phyloP scores from a whole-genome alignment of 2,888 invertebrate species.

The Liopterus haemorrhoidalis region DNA sequence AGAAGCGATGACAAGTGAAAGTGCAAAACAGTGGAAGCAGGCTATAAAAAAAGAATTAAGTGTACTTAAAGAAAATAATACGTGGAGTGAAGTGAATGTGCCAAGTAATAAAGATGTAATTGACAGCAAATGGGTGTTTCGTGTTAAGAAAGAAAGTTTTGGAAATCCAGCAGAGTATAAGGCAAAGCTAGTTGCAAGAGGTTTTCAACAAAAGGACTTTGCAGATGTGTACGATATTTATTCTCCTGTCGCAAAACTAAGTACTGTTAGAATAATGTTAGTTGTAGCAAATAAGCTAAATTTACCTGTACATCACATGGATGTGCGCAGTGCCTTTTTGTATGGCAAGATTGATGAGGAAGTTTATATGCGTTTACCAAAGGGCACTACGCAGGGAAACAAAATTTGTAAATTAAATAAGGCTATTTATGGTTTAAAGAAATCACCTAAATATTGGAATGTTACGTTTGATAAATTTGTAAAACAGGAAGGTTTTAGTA shows the following conservation, averaged over 20 bases:
- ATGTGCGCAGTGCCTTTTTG: constrained; percentile 28
- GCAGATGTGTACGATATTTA: constrained; percentile 22
- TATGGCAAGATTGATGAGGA: constrained; percentile 26
- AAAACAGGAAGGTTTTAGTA: constrained; percentile 15
- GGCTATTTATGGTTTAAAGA: constrained; percentile 26
- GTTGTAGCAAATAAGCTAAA: constrained; percentile 23
- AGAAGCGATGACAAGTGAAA: no score
- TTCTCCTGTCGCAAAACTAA: constrained; percentile 28
- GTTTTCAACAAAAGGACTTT: constrained; percentile 24
- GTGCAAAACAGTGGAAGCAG: no score
- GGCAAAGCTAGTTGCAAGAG: constrained; percentile 27
- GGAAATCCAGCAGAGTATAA: constrained; percentile 14
- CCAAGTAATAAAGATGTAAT: background rate
- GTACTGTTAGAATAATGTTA: constrained; percentile 27
- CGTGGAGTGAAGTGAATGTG: no score
- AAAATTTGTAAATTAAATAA: constrained; percentile 23
- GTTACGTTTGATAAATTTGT: constrained; percentile 24
- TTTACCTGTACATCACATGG: constrained; percentile 24
- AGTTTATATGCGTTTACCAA: constrained; percentile 22
- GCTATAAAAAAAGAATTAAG: no score
- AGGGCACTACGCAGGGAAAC: constrained; percentile 2
- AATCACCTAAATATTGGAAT: constrained; percentile 26
- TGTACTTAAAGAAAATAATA: no score
- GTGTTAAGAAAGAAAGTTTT: no score
- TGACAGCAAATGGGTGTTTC: background rate